Base-by-base conservation (phyloP, 2,113 vertebrate species). In the Ictalurus punctatus region DNA sequence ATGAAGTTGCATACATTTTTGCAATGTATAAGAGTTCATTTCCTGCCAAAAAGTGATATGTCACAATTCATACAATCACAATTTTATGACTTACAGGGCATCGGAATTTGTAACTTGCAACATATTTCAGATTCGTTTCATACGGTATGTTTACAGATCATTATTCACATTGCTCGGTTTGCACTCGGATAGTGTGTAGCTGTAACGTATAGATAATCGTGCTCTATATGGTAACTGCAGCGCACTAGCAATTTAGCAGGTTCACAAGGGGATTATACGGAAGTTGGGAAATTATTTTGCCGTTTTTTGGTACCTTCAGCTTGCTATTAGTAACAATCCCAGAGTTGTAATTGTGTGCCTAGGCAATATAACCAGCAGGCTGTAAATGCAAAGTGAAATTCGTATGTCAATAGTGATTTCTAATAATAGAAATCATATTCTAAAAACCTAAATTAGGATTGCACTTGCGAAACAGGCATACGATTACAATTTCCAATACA, bases 151-250 rank as follows among this genome's bases (percentile, higher is more conserved):
- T 16, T 59, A 59, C 54, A 10, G 52, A 56, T 10, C 59, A 34
- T 82, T 59, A 37, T 83, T 83, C 78, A 80, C 78, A 80, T 80
- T 80, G 52, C 17, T 54, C 27, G 52, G n/a, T 58, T 34, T 81
- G 23, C 12, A 6, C 27, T 81, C 7, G 0, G 25, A 19, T 7
- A 19, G 52, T 19, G 44, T 52, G 23, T 27, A 79, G 5, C 44
- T 34, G 48, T 56, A 81, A 30, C 0, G 8, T 61, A 25, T 25
- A 58, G 16, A 19, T 30, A 58, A 44, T 34, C 1, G 8, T 58
- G 52, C 58, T 19, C 54, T 0, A 5, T 4, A 37, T 34, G 6
- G 27, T 81, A 56, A 56, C n/a, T 19, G 52, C n/a, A 19, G 78
- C 78, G 17, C n/a, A 56, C 54, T 79, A 14, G 9, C 19, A 13